Evolutionary conservation across 2,888 invertebrate species (phyloP).

Genomic region (Cheilosia variabilis): DNA sequence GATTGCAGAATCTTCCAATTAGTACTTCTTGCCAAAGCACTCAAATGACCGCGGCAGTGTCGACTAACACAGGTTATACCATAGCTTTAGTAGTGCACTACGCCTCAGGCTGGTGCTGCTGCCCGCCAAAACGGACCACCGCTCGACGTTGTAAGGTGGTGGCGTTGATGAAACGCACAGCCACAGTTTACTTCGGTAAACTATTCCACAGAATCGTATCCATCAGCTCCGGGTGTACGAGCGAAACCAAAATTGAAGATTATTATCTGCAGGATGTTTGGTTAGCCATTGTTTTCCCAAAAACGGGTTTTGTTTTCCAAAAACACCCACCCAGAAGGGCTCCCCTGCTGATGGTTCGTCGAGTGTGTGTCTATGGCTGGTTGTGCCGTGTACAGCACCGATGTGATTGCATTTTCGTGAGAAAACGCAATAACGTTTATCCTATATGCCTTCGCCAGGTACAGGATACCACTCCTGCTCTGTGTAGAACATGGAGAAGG

Average conservation of each 20-base stretch:
- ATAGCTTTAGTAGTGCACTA: constrained; percentile 13
- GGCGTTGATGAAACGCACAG: constrained; percentile 28
- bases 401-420: constrained; percentile 66
- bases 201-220: constrained; percentile 60
- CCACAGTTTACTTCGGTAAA: constrained; percentile 42
- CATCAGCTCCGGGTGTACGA: constrained; percentile 40
- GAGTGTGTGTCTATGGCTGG: not conserved
- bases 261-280: constrained; percentile 71
- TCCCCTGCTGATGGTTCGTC: not conserved
- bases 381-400: constrained; percentile 8
- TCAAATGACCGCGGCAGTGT: constrained; percentile 48
- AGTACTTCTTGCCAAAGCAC: constrained; percentile 51
- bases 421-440: constrained; percentile 66
- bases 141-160: constrained; percentile 26
- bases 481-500: constrained; percentile 1
- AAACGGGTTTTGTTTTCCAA: constrained; percentile 52
- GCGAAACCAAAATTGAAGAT: constrained; percentile 71
- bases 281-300: constrained; percentile 67
- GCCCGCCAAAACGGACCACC: constrained; percentile 1
- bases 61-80: constrained; percentile 9
- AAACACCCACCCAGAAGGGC: constrained; percentile 1
- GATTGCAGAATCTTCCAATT: constrained; percentile 58
- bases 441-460: constrained; percentile 31
- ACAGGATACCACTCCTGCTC: not conserved
- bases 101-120: not conserved